These are phyloP conservation scores for Botia kubotai DNA, from an alignment of 2,797 vertebrate genomes.

Conservation along the genomic window DNA sequence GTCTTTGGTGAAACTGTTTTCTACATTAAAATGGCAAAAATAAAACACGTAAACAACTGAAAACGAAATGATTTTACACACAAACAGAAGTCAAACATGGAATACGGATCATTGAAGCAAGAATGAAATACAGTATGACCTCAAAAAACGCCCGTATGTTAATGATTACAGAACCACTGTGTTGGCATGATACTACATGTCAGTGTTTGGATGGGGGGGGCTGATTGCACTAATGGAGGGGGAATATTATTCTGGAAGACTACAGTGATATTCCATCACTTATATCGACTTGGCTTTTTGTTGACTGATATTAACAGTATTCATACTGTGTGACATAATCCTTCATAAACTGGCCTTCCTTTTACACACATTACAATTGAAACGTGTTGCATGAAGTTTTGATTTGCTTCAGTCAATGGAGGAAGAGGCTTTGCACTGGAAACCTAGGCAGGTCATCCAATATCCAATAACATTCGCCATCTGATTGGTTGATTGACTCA, in stretches of 20 bases:
- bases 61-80: conserved; percentile 34
- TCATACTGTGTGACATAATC: conserved; percentile 34
- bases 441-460: neutral
- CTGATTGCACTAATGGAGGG: neutral
- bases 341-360: conserved; percentile 38
- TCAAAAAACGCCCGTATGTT: neutral
- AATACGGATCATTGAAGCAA: neutral
- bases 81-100: neutral
- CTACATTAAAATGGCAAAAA: conserved; percentile 24
- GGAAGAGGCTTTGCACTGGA: neutral
- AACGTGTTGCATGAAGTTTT: conserved; percentile 27
- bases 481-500: conserved; percentile 5
- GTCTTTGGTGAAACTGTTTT: conserved; percentile 57
- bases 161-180: neutral
- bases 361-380: conserved; percentile 25
- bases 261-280: conserved; percentile 17
- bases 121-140: neutral
- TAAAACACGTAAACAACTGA: conserved; percentile 33
- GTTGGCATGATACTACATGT: conserved; percentile 19
- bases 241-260: conserved; percentile 51
- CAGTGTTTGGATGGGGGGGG: conserved; percentile 25
- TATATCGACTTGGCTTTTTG: conserved; percentile 39
- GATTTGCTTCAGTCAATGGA: conserved; percentile 22
- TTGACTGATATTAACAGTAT: conserved; percentile 32
- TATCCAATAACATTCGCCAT: conserved; percentile 8